Evolutionary conservation across 2,113 vertebrate species (phyloP).

Genomic region (Lycocorax pyrrhopterus): DNA sequence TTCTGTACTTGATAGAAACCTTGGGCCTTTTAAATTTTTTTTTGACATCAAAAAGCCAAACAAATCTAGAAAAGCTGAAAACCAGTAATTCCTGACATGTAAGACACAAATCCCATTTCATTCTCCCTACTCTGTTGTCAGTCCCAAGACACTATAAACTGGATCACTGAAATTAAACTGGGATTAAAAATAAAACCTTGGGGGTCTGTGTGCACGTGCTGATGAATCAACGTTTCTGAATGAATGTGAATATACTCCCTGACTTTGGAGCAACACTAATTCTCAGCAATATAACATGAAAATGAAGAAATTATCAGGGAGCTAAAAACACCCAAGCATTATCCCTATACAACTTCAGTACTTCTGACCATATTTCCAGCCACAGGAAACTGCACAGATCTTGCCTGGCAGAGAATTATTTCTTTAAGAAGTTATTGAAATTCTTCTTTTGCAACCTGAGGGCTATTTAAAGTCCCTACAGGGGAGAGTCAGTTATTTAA

Average conservation of each 20-base stretch:
- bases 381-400: not conserved
- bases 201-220: not conserved
- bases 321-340: not conserved
- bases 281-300: not conserved
- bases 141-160: not conserved
- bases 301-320: not conserved
- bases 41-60: not conserved
- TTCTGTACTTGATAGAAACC: not conserved
- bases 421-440: not conserved
- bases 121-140: not conserved
- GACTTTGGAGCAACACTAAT: not conserved
- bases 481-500: not conserved
- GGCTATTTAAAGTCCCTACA: not conserved
- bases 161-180: not conserved
- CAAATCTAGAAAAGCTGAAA: not conserved
- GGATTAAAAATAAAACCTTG: constrained; percentile 1
- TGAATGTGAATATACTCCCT: not conserved
- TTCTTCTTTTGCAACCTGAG: not conserved
- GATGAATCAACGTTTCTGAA: not conserved
- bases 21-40: too few relatives aligned
- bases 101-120: not conserved
- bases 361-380: not conserved
- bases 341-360: not conserved
- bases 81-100: not conserved
- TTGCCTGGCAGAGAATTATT: not conserved